Conservation (phyloP, 92 coral and sea anemone species). For the Phymanthus crucifer region DNA sequence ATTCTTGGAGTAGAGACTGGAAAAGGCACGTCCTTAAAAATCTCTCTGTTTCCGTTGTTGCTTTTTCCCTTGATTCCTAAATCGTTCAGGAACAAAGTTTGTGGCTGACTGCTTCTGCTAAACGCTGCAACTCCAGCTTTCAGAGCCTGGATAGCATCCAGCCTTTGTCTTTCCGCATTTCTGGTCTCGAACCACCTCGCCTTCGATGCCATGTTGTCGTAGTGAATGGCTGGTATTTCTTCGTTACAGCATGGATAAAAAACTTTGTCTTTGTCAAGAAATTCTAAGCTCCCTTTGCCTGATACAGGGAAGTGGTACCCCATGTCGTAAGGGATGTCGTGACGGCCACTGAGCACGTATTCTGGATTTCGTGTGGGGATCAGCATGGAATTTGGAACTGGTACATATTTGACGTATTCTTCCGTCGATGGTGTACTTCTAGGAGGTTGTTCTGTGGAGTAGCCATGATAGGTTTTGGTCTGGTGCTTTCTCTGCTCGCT, state of each 20-base stretch:
- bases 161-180: neutral
- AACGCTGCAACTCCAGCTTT: neutral
- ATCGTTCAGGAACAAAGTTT: neutral
- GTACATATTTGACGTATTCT: neutral
- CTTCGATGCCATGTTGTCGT: neutral
- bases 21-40: neutral
- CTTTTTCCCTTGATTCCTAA: neutral
- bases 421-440: neutral
- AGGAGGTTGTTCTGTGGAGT: neutral
- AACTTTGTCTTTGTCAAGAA: neutral
- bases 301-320: neutral
- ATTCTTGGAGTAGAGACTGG: neutral
- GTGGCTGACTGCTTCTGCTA: neutral
- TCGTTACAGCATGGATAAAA: slow-evolving; percentile 3
- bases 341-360: neutral
- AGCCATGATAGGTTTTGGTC: neutral
- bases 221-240: neutral
- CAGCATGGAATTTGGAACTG: neutral
- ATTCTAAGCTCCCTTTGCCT: neutral
- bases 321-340: neutral
- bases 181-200: neutral
- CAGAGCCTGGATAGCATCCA: neutral
- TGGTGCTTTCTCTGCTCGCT: neutral
- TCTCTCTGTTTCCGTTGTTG: slow-evolving; percentile 8
- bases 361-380: neutral